Base-by-base conservation (phyloP, 2,888 invertebrate species). In the Phortica magna region DNA sequence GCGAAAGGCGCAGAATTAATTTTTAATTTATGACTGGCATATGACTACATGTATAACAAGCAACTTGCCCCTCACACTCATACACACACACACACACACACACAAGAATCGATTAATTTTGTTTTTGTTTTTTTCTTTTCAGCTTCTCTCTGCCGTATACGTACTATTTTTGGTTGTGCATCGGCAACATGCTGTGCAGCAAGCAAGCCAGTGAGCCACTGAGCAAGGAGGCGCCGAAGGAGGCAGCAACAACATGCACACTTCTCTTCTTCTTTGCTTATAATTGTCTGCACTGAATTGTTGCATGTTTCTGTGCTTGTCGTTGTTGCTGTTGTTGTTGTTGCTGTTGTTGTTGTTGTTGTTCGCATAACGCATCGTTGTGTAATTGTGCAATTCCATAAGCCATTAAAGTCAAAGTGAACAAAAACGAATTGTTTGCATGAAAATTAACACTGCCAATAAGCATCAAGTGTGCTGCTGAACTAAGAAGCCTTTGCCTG, bases 11-110 rank as follows among this genome's bases (percentile, higher is more conserved):
- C 70, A 53, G 39, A 53, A 71, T 71, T 71, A 71, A 71, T 71
- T 71, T 71, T 71, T 71, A 71, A 71, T 71, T 71, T 71, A 71
- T 71, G 48, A 22, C 31, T 71, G 70, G 70, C 70, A 71, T 71
- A 71, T 71, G 70, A 71, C 70, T 71, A 53, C 70, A 71, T 71
- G 70, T 71, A 31, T 14, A 31, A 71, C 70, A 71, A 19, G 70
- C 53, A 71, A 71, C 65, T 43, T 43, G 6, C 43, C 43, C 6
- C 6, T 6, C 43, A 43, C 43, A 43, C 6, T 6, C 43, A 43
- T 43, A 43, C 43, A 43, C 43, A 43, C 6, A n/a, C n/a, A 67
- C 39, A 42, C 9, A 42, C 42, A 19, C 14, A 42, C n/a, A 43
- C 41, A 7, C 2, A 41, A 12, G 17, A 67, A 67, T 53, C 70